Evolutionary conservation across 2,113 vertebrate species (phyloP), one percentile per base, ranked within the genome.

Genomic region (Poecile atricapillus): DNA sequence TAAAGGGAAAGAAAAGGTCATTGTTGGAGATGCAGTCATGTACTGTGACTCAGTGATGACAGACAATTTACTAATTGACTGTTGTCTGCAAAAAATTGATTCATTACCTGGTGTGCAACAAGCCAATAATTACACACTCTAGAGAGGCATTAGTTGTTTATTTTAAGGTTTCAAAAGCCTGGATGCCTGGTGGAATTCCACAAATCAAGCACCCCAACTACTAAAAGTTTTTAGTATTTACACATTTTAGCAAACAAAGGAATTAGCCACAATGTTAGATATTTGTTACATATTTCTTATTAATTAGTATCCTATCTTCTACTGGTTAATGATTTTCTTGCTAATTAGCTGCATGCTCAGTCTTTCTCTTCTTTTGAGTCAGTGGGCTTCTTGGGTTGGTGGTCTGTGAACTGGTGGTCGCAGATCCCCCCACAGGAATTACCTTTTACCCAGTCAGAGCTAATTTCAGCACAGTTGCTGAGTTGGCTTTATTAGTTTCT

Each of bases 361-460:
- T 81, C 37, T 46, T 73, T 13, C 24, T 33, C 33, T 50, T n/a
- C 44, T 39, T 44, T 50, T 33, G 33, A 37, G 27, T 33, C 28
- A 9, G 37, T 37, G 28, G 15, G 22, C 14, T 59, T 33, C 52
- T 58, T 65, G 23, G 18, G 23, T 46, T 50, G 31, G 28, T 44
- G 33, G 10, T 28, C 33, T 21, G 17, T 58, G 39, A n/a, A 19
- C 24, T 0, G 0, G 23, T 39, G 16, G 28, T 53, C 5, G 0
- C 5, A 15, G 13, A 44, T 30, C 16, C 11, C 22, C 24, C 16
- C 21, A 6, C 9, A 39, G 47, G 23, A 75, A 68, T 47, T 41
- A 60, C 28, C 24, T 75, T 89, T 82, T 14, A 60, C 39, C 46
- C 39, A 46, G 22, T 33, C 4, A 2, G 44, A 52, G 28, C 10